Conservation (phyloP, 1,140 invertebrate species). For the Hydropsyche tenuis region DNA sequence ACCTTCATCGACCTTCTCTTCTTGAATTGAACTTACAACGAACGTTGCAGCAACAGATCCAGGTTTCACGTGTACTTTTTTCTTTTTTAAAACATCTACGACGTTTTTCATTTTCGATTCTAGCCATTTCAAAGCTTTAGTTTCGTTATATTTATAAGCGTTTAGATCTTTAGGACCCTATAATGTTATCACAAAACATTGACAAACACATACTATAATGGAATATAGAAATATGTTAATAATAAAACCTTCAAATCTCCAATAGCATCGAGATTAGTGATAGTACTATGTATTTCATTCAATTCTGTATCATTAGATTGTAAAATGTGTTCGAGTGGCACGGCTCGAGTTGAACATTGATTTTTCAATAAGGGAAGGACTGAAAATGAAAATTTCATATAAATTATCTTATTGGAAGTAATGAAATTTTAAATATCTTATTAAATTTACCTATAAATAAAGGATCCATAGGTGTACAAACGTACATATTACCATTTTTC, state of each 20-base stretch:
- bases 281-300: slow-evolving; percentile 53
- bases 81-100: slow-evolving; percentile 67
- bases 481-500: slow-evolving; percentile 75
- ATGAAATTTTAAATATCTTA: too few species aligned
- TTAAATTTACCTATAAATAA: slow-evolving; percentile 70
- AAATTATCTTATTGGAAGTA: too few species aligned
- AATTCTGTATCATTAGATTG: slow-evolving; percentile 55
- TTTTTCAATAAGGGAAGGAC: slow-evolving; percentile 66
- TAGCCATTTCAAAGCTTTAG: slow-evolving; percentile 76
- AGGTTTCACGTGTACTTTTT: slow-evolving; percentile 73
- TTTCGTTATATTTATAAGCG: slow-evolving; percentile 80
- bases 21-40: slow-evolving; percentile 66
- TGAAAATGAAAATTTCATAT: slow-evolving; percentile 50
- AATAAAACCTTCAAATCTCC: slow-evolving; percentile 68
- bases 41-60: slow-evolving; percentile 76
- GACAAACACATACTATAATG: slow-evolving; percentile 38
- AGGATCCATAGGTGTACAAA: slow-evolving; percentile 75
- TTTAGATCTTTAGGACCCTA: slow-evolving; percentile 70
- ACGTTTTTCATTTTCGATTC: slow-evolving; percentile 71
- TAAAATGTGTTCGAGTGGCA: slow-evolving; percentile 75
- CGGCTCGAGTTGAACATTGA: slow-evolving; percentile 65
- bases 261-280: slow-evolving; percentile 63
- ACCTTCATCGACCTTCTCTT: slow-evolving; percentile 60
- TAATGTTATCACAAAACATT: slow-evolving; percentile 46
- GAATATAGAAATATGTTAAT: neutral